Evolutionary conservation across 2,113 vertebrate species (phyloP).

Genomic region (Nesoenas mayeri): DNA sequence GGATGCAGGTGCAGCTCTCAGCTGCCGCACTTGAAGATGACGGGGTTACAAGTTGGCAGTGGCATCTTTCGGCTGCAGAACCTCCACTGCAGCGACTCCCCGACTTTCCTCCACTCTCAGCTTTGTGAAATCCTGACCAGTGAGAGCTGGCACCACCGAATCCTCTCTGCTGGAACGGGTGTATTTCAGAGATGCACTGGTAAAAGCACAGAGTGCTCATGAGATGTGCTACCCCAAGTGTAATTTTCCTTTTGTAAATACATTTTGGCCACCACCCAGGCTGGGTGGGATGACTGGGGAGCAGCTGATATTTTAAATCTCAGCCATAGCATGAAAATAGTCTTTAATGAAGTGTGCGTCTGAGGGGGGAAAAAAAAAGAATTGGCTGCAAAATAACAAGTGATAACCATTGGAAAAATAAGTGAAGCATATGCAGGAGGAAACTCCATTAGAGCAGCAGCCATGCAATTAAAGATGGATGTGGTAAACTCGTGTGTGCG

Average conservation of each 20-base stretch:
- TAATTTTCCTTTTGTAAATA: constrained; percentile 27
- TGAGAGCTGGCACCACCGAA: neutral
- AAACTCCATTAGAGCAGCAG: constrained; percentile 39
- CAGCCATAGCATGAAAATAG: constrained; percentile 34
- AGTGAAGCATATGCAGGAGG: neutral
- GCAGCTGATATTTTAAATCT: constrained; percentile 47
- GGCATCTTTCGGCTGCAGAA: neutral
- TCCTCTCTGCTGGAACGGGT: neutral
- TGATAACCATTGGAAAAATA: constrained; percentile 21
- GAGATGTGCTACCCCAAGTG: neutral
- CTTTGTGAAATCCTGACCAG: neutral
- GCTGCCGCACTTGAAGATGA: constrained; percentile 8
- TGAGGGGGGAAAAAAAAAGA: neutral
- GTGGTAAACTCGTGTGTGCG: neutral
- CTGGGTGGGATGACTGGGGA: constrained; percentile 27
- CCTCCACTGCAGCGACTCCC: neutral
- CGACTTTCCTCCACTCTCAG: neutral
- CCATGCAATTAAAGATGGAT: constrained; percentile 55
- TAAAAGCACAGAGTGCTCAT: neutral
- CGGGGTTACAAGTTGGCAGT: neutral
- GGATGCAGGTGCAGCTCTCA: constrained; percentile 33
- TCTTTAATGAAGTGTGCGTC: constrained; percentile 38
- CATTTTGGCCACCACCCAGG: constrained; percentile 38
- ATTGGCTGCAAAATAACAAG: constrained; percentile 46
- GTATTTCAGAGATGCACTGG: neutral